Conservation (phyloP, 2,888 invertebrate species). For the Thera britannica region DNA sequence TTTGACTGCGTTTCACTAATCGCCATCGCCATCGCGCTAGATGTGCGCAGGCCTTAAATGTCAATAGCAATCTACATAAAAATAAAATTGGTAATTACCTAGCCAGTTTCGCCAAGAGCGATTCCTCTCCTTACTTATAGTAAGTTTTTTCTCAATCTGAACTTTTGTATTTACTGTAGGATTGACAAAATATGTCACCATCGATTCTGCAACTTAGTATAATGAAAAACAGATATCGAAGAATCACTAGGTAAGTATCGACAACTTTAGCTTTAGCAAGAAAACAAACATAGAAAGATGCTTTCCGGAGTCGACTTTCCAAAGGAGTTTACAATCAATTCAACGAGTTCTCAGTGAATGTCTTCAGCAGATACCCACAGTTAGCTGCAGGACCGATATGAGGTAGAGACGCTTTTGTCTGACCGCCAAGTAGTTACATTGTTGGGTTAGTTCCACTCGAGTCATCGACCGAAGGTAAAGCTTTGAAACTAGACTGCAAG, state of each 20-base stretch:
- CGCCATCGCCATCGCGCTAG: no score
- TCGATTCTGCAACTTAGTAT: no score
- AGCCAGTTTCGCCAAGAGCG: no score
- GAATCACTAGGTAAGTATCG: neutral
- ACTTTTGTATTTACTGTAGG: no score
- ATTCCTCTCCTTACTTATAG: no score
- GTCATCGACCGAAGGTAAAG: conserved; percentile 9
- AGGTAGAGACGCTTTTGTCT: conserved; percentile 30
- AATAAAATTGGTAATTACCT: no score
- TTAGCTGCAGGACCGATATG: conserved; percentile 28
- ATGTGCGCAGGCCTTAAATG: no score
- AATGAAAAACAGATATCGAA: neutral
- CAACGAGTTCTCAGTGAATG: conserved; percentile 24
- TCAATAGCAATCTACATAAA: no score
- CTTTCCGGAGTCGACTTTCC: conserved; percentile 3
- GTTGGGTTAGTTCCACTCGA: conserved; percentile 18
- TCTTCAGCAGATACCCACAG: conserved; percentile 25
- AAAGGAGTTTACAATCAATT: conserved; percentile 28
- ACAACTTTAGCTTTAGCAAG: neutral
- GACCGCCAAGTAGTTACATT: conserved; percentile 25
- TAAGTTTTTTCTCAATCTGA: no score
- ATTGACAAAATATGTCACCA: no score
- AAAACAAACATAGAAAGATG: conserved; percentile 8
- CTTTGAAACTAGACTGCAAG: conserved; percentile 7
- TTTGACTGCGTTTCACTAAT: no score